Base-by-base conservation (phyloP, 1,140 invertebrate species). In the Pararge aegeria region DNA sequence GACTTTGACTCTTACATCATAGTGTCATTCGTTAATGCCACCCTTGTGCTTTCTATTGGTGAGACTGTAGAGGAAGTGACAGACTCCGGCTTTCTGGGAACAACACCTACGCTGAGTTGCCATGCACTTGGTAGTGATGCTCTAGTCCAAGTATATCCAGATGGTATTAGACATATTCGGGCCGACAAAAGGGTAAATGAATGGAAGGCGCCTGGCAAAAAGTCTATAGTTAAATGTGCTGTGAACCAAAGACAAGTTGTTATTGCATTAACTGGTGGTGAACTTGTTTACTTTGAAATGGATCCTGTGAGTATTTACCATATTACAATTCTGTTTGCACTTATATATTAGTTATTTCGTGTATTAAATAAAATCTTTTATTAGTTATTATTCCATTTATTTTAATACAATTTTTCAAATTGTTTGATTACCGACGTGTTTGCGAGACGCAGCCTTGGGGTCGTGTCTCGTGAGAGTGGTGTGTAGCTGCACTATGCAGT, bases 41-140 rank as follows among this genome's bases (percentile, higher is more conserved):
- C 99, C 20, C 93, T 99, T 66, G 98, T 99, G 58, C 93, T 99
- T 66, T 99, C 97, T 66, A 99, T 99, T 87, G 99, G 99, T 66
- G 99, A 99, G 90, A 99, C 98, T 64, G 99, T 99, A 27, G 99
- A 99, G 90, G 99, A 99, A 96, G 98, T 99, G 0, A 98, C 98
- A 5, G 98, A 99, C 91, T 99, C 98, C 50, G 99, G 99, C 27
- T 99, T 99, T 85, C 91, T 99, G 50, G 98, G 98, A 60, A 99
- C 98, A 1, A 99, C 98, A 0, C 98, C 98, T 0, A 99, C 99
- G 0, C 90, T 99, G 0, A 97, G 96, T 51, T 99, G 98, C 91
- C 98, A 97, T 24, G 96, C 98, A 16, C 93, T 99, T 21, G 98
- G 98, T 57, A 98, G 98, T 81, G 98, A 99, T 92, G 98, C 98